Evolutionary conservation across 64 coral and sea anemone genomes (phyloP), one percentile per base, ranked within the genome.

Genomic region (Cladopsammia gracilis): DNA sequence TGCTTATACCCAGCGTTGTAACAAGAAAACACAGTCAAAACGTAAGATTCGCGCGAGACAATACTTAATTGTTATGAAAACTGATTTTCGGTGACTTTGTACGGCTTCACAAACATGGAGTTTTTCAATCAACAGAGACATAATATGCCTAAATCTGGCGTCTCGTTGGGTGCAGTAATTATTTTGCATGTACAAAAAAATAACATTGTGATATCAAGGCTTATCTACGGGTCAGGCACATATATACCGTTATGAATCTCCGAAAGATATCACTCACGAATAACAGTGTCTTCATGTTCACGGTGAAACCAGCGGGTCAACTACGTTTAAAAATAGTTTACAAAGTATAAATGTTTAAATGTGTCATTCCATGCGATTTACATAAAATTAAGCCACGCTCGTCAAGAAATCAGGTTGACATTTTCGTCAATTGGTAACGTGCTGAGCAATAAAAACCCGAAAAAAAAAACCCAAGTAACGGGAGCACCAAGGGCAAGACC

Each of bases 21-120:
- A 26, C 52, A 24, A 14, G 50, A 79, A 79, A 84, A 84, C 20
- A 48, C 9, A n/a, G 80, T 84, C 47, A 24, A 93, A 94, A 89
- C 74, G 62, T 69, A 73, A 61, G 65, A 82, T 83, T 68, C 25
- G 48, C 65, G 82, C 87, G 50, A 89, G 81, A 94, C 92, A 94
- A 94, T 94, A 83, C 54, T 74, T 57, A 56, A 89, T 94, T 94
- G 92, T 94, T 94, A 82, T 94, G 92, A 58, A 83, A 66, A 94
- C 71, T 89, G 46, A 48, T 83, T 94, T 89, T 88, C 61, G 74
- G 86, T 74, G 87, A 94, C 81, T 93, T 93, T 80, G 87, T 79
- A 84, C 77, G 82, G 79, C 82, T 89, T 89, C 78, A 53, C 86
- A 94, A 89, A 73, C 92, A 94, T 88, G 92, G 88, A 71, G 19